Conservation (phyloP, 1,140 invertebrate genomes). For the Drosophila tani region DNA sequence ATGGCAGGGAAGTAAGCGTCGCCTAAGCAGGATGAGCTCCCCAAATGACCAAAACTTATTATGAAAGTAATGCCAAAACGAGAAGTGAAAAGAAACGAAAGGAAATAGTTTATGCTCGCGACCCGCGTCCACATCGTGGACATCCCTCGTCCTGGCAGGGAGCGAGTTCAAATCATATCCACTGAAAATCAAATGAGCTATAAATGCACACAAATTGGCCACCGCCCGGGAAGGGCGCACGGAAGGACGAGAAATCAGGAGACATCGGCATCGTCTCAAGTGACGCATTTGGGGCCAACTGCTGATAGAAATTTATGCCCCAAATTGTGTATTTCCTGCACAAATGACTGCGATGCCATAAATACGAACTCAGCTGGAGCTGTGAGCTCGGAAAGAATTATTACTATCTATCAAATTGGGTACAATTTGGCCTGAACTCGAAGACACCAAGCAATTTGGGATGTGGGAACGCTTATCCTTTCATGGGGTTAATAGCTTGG, state of each 20-base stretch:
- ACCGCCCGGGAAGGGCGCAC: slow-evolving; percentile 3
- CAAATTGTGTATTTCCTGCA: slow-evolving; percentile 61
- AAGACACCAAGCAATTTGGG: slow-evolving; percentile 10
- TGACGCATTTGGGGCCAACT: slow-evolving; percentile 41
- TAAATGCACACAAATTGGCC: slow-evolving; percentile 73
- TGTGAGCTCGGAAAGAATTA: slow-evolving; percentile 36
- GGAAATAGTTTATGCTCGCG: slow-evolving; percentile 34
- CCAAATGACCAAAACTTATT: slow-evolving; percentile 79
- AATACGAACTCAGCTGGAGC: slow-evolving; percentile 45
- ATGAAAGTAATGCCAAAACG: slow-evolving; percentile 68
- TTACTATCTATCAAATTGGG: slow-evolving; percentile 51
- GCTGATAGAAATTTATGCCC: slow-evolving; percentile 61
- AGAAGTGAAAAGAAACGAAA: slow-evolving; percentile 48
- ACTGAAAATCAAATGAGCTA: slow-evolving; percentile 75
- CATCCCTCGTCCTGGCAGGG: neutral
- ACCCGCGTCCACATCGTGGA: neutral
- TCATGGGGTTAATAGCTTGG: slow-evolving; percentile 23
- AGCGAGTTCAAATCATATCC: slow-evolving; percentile 41
- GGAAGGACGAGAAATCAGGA: slow-evolving; percentile 28
- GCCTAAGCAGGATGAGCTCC: slow-evolving; percentile 77
- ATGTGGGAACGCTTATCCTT: slow-evolving; percentile 31
- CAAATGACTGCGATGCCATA: slow-evolving; percentile 52
- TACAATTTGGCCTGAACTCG: slow-evolving; percentile 37
- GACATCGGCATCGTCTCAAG: slow-evolving; percentile 33
- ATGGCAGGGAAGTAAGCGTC: slow-evolving; percentile 73